A percentile compares a stretch with the other conserved stretches of the same genome.
phyloP scores from a whole-genome alignment of 2,113 vertebrate genomes.

The Neofelis nebulosa region DNA sequence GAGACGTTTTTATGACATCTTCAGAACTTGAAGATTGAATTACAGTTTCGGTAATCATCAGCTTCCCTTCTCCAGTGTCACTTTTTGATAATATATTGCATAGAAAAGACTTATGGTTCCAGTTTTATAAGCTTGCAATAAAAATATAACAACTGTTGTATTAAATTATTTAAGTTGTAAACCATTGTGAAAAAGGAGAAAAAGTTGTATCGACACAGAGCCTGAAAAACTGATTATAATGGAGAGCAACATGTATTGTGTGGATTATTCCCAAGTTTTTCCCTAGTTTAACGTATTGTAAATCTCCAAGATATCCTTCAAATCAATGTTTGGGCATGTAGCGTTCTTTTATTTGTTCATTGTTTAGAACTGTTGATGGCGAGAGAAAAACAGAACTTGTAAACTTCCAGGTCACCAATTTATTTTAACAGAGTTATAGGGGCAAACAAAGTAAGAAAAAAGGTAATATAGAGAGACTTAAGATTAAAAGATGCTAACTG shows the following conservation, averaged over 20 bases:
- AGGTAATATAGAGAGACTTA: not conserved
- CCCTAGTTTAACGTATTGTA: slow-evolving; percentile 83
- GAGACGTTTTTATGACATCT: slow-evolving; percentile 80
- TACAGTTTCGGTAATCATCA: slow-evolving; percentile 86
- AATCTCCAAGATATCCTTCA: slow-evolving; percentile 81
- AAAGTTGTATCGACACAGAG: slow-evolving; percentile 80
- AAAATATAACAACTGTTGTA: slow-evolving; percentile 89
- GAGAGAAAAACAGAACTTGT: slow-evolving; percentile 62
- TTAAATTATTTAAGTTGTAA: slow-evolving; percentile 90
- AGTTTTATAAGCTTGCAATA: slow-evolving; percentile 87
- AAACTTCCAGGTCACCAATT: slow-evolving; percentile 22
- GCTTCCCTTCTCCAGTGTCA: slow-evolving; percentile 82
- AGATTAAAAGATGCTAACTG: slow-evolving; percentile 34
- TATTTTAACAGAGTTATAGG: slow-evolving; percentile 42
- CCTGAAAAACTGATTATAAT: slow-evolving; percentile 82
- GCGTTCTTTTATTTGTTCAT: slow-evolving; percentile 65
- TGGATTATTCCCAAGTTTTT: slow-evolving; percentile 83
- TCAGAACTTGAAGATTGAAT: slow-evolving; percentile 84
- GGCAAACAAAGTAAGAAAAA: slow-evolving; percentile 20
- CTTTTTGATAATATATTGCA: slow-evolving; percentile 85
- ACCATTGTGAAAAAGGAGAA: slow-evolving; percentile 84
- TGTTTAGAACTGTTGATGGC: slow-evolving; percentile 64
- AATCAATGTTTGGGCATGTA: slow-evolving; percentile 57
- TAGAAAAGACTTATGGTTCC: slow-evolving; percentile 80
- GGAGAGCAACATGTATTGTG: slow-evolving; percentile 82